Base-by-base conservation (phyloP, 2,888 invertebrate species). In the Hetaerina titia region DNA sequence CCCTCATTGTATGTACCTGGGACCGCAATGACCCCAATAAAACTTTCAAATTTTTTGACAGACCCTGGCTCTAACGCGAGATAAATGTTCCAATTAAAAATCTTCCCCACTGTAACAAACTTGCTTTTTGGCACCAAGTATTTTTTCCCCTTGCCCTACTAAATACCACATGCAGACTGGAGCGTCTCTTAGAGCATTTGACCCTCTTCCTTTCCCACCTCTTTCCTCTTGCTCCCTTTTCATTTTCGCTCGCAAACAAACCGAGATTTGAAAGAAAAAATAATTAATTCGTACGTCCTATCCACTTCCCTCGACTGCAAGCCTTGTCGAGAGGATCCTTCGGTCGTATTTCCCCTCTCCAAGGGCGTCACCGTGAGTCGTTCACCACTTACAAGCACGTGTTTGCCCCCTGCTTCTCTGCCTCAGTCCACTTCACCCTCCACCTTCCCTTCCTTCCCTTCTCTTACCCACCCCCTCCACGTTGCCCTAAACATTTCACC, bases 51-150 rank as follows among this genome's bases (percentile, higher is more conserved):
- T 13, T 31, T n/a, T 69, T 69, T n/a, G 1, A 69, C 4, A 69
- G 13, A 9, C 81, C 22, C 81, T 11, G 11, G 31, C 81, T 81
- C 81, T 81, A 7, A n/a, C 31, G 81, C 31, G 81, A 81, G 81
- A 81, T 81, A 81, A 81, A 81, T 31, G 11, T 31, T 31, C 81
- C 81, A 81, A 81, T 81, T 81, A 81, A 81, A 81, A 81, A 25
- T 81, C 81, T 81, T 81, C n/a, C 13, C 81, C 25, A 22, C 81
- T 81, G 25, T 15, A 81, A 31, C 81, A 31, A 31, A 31, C 31
- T 13, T 15, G 81, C 81, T 81, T 81, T 81, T 81, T 31, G 81
- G 81, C 81, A 31, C 31, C 81, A 31, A 31, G 25, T 81, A 81
- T 81, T 81, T 81, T 81, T 31, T 81, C 15, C 69, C 13, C 81